These are phyloP conservation scores for Mythimna lalbum DNA, from an alignment of 2,888 invertebrate species.

Conservation along the genomic window DNA sequence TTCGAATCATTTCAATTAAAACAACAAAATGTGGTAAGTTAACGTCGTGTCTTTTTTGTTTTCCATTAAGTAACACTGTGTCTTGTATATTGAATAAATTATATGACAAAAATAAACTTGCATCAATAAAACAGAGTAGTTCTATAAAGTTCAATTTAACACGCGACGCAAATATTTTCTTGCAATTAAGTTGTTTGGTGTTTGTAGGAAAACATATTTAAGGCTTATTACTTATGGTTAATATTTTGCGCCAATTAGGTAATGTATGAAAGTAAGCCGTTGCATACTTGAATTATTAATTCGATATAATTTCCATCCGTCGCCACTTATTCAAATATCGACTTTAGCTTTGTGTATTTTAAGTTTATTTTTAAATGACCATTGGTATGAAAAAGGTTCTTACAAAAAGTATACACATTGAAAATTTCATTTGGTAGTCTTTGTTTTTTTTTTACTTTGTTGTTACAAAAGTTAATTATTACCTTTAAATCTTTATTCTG, in stretches of 20 bases:
- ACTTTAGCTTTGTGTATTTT: too few relatives aligned
- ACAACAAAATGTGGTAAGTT: slow-evolving; percentile 72
- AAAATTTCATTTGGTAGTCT: too few relatives aligned
- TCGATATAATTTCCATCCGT: background rate
- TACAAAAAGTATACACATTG: too few relatives aligned
- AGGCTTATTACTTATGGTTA: slow-evolving; percentile 17
- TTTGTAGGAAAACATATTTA: slow-evolving; percentile 19
- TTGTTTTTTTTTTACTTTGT: too few relatives aligned
- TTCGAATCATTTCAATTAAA: slow-evolving; percentile 40
- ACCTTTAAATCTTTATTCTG: too few relatives aligned
- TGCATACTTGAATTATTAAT: background rate
- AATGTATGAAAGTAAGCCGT: slow-evolving; percentile 14
- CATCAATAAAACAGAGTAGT: slow-evolving; percentile 15
- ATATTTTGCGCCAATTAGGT: slow-evolving; percentile 9
- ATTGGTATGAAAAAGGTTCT: too few relatives aligned
- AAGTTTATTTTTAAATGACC: too few relatives aligned
- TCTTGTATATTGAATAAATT: slow-evolving; percentile 21
- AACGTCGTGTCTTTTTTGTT: slow-evolving; percentile 5
- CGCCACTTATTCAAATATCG: too few relatives aligned
- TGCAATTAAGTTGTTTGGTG: slow-evolving; percentile 36
- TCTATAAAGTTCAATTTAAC: slow-evolving; percentile 29
- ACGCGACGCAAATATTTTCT: slow-evolving; percentile 38
- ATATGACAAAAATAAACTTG: slow-evolving; percentile 4
- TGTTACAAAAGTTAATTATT: too few relatives aligned
- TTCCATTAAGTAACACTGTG: slow-evolving; percentile 24